Conservation (phyloP, 2,113 vertebrate species). For the Abramis brama region DNA sequence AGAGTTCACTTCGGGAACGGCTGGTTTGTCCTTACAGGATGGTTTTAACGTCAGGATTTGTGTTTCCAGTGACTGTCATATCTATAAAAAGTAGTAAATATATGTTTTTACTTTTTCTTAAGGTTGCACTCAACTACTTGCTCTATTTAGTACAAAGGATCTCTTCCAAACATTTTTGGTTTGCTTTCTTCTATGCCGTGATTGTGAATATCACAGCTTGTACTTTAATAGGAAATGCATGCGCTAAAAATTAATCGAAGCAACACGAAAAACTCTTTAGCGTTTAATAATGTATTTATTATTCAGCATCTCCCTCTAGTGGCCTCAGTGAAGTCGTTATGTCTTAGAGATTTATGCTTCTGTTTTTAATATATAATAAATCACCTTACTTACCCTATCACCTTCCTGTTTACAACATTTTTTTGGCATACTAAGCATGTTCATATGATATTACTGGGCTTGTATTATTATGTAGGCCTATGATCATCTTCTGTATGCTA, state of each 20-base stretch:
- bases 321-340: not conserved
- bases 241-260: not conserved
- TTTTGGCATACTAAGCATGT: not conserved
- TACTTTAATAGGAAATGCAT: not conserved
- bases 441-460: not conserved
- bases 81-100: not conserved
- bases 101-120: not conserved
- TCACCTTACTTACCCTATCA: not conserved
- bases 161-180: not conserved
- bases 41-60: not conserved
- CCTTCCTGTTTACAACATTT: not conserved
- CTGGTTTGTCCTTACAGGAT: not conserved
- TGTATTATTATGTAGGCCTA: not conserved
- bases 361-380: not conserved
- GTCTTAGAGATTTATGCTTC: not conserved
- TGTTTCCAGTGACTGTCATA: not conserved
- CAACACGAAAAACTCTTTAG: not conserved
- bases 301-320: conserved; percentile 31
- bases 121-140: not conserved
- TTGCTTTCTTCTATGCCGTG: not conserved
- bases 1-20: not conserved
- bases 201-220: not conserved
- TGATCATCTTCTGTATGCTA: not conserved
- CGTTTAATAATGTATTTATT: not conserved
- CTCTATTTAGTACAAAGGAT: not conserved